phyloP scores from a whole-genome alignment of 2,888 invertebrate species.

The Chalcis sispes region DNA sequence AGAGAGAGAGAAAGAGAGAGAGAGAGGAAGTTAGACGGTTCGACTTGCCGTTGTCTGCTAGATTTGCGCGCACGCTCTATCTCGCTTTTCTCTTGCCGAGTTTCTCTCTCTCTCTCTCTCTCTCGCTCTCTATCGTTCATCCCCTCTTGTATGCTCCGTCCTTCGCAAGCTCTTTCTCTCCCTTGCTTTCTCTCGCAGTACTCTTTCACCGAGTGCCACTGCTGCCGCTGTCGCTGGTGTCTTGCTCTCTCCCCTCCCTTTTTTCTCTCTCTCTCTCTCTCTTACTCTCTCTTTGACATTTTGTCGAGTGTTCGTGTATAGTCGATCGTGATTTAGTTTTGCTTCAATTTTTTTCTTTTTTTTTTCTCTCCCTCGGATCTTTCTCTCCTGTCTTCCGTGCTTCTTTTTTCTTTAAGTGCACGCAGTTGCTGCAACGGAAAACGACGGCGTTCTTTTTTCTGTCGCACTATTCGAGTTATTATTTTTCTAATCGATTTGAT shows the following conservation, averaged over 20 bases:
- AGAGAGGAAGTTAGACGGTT: not conserved
- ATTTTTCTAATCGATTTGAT: slow-evolving; percentile 41
- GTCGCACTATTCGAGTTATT: not conserved
- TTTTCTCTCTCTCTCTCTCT: not conserved
- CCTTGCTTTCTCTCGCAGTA: not conserved
- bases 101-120: slow-evolving; percentile 10
- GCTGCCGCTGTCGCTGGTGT: slow-evolving; percentile 4
- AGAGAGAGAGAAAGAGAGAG: slow-evolving; percentile 14
- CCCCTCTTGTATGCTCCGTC: not conserved
- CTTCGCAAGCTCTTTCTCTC: slow-evolving; percentile 14
- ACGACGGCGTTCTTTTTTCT: not conserved
- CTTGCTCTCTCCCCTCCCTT: slow-evolving; percentile 14
- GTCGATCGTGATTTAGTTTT: too few relatives aligned
- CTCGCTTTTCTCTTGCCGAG: not conserved
- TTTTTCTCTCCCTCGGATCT: not conserved
- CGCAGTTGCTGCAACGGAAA: not conserved
- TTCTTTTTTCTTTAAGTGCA: not conserved
- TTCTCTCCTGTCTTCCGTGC: not conserved
- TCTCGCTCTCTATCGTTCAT: slow-evolving; percentile 2
- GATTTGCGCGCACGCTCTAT: slow-evolving; percentile 40
- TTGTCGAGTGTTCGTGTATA: not conserved
- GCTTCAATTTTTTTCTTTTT: not conserved
- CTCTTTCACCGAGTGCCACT: slow-evolving; percentile 16
- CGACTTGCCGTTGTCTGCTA: slow-evolving; percentile 43
- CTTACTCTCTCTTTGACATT: not conserved